These are phyloP conservation scores for Rhinophrynus dorsalis DNA, from an alignment of 2,797 vertebrate species.

Conservation along the genomic window DNA sequence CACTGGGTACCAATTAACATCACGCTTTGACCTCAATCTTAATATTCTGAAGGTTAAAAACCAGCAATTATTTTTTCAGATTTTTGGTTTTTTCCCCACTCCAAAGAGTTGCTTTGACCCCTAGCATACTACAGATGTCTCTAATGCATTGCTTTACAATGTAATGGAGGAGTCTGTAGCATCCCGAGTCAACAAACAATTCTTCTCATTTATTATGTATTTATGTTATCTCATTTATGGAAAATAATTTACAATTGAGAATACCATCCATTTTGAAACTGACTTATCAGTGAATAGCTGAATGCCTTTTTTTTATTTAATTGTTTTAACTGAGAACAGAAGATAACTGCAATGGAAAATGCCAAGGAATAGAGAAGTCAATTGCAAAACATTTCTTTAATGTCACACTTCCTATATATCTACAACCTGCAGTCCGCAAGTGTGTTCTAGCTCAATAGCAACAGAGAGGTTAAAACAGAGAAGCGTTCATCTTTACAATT, in stretches of 20 bases:
- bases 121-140: too few relatives aligned
- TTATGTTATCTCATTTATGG: conserved; percentile 1
- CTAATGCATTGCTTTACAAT: too few relatives aligned
- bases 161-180: too few relatives aligned
- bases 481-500: background rate
- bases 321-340: background rate
- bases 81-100: background rate
- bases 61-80: conserved; percentile 28
- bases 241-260: background rate
- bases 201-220: conserved; percentile 31
- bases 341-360: background rate
- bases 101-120: conserved; percentile 9
- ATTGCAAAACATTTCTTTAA: too few relatives aligned
- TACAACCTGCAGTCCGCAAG: too few relatives aligned
- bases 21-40: conserved; percentile 23
- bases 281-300: background rate
- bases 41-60: conserved; percentile 2
- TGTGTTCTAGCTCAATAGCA: too few relatives aligned
- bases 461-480: too few relatives aligned
- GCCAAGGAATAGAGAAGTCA: background rate
- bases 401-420: too few relatives aligned
- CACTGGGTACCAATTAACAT: conserved; percentile 13
- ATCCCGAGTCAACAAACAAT: too few relatives aligned
- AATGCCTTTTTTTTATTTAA: background rate
- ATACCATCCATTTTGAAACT: background rate